Evolutionary conservation across 2,888 invertebrate genomes (phyloP), one percentile per base, ranked within the genome.

Genomic region (Theretra japonica): DNA sequence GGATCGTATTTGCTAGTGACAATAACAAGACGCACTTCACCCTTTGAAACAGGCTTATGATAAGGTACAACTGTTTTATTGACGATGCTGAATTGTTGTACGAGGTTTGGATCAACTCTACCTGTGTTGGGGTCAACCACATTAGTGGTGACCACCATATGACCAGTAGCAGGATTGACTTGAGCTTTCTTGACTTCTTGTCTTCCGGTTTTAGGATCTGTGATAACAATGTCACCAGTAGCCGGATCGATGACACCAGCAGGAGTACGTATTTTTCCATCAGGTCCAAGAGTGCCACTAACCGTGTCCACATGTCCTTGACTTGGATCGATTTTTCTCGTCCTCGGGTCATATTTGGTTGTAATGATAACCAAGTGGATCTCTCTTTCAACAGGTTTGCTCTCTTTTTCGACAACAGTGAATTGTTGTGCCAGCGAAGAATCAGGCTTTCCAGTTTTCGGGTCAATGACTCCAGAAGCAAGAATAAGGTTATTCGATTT

Each of bases 171-270:
- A 5, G 96, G 95, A 77, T 96, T 95, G 6, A 95, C 84, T 68
- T 90, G 90, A 72, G 94, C 90, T 76, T 95, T 95, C 86, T 96
- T 96, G 1, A 95, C 91, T 75, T 96, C 95, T 74, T 95, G 89
- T 72, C 88, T 92, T 28, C 95, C 94, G 2, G 94, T 94, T 75
- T 84, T 90, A 1, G 93, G 93, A 77, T 95, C 93, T 6, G 92
- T 92, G 6, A 91, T 80, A 11, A 88, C 82, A n/a, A 95, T 92
- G 82, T 94, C 94, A 48, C 96, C 96, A 30, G 95, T 95, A 75
- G 95, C 93, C 0, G 96, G 95, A 80, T 96, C 96, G 41, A 96
- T 94, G 57, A 95, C 90, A 19, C 96, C 96, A 72, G 96, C 95
- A 80, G 96, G 96, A 7, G 96, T 96, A 50, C 89, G 88, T 72